Base-by-base conservation (phyloP, 2,888 invertebrate species). In the Caenorhabditis afra region DNA sequence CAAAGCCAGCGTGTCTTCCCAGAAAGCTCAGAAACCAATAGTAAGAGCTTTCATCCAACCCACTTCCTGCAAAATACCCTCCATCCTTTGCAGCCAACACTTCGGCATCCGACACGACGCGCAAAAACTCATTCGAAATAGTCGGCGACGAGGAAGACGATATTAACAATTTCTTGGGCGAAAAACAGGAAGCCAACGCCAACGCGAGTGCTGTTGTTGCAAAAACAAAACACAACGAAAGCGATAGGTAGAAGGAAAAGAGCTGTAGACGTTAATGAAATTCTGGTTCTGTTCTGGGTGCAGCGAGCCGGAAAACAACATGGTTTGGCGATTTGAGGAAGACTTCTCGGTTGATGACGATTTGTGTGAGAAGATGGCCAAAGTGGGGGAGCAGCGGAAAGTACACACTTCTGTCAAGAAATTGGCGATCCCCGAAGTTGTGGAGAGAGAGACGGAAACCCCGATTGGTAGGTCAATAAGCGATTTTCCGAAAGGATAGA, bases 271-370 rank as follows among this genome's bases (percentile, higher is more conserved):
- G 29, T 41, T 44, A 3, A 64, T 37, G 10, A 20, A 20, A 65
- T 57, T 29, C 20, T 14, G 41, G 3, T 22, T 8, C 14, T 58
- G 59, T 73, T 57, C 10, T 22, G 18, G 18, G 22, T 79, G 52
- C 45, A 79, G 79, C 35, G 84, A 79, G 16, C 73, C 70, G 16
- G 77, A 82, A 22, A 88, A 88, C 67, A 52, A 70, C 22, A 87
- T 88, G 87, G 87, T 88, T 14, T 81, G 81, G 58, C 84, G 74
- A 45, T 87, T 79, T 53, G 88, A 88, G 58, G 86, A 88, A 71
- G 88, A 88, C 49, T 88, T 88, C 37, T 79, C 83, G 16, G 78
- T 81, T 1, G 86, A 83, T 41, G 86, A 87, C 14, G 86, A 85
- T 23, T 59, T 85, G 41, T 67, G 66, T n/a, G 71, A 23, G 5